Base-by-base conservation (phyloP, 2,113 vertebrate genomes). In the Thalassoma bifasciatum region DNA sequence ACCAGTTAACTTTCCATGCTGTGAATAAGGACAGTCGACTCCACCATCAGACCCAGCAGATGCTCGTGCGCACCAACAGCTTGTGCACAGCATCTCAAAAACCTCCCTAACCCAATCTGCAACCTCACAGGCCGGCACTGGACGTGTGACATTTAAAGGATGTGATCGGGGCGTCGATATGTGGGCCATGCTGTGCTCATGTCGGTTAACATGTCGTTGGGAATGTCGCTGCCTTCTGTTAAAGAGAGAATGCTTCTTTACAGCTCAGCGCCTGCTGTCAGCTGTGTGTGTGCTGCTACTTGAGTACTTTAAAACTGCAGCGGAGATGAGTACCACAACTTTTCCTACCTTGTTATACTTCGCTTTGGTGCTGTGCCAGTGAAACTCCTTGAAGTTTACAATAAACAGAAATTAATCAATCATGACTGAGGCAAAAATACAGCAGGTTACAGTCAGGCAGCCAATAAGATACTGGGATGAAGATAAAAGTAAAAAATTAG, bases 91-190 rank as follows among this genome's bases (percentile, higher is more conserved):
- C 60, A 38, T 80, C 74, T 76, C 77, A 63, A 54, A 79, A 84
- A 54, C 46, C 68, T 79, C 54, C 63, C 56, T 38, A 82, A 83
- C 42, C 49, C 37, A 68, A 56, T 53, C 54, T 61, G 56, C 52
- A 67, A 63, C 66, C 75, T 78, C 24, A 21, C 38, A 1, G 49
- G 70, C 72, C 67, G 22, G 52, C 10, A 17, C 50, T 53, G 47
- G 53, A 44, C 10, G 16, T 24, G 54, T 86, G 78, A 81, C 85
- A 83, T 83, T 86, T 89, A 85, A 79, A 79, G 66, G 72, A 85
- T 81, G 83, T 66, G 77, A 77, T 59, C 12, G 11, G 49, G 59
- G 64, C 66, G 12, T 76, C 78, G 64, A 65, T 78, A 78, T 63
- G 67, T 64, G 71, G 58, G 40, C 19, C 58, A 59, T 23, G 42